Evolutionary conservation across 92 coral and sea anemone genomes (phyloP), one percentile per base, ranked within the genome.

Genomic region (Bergia puertoricense): DNA sequence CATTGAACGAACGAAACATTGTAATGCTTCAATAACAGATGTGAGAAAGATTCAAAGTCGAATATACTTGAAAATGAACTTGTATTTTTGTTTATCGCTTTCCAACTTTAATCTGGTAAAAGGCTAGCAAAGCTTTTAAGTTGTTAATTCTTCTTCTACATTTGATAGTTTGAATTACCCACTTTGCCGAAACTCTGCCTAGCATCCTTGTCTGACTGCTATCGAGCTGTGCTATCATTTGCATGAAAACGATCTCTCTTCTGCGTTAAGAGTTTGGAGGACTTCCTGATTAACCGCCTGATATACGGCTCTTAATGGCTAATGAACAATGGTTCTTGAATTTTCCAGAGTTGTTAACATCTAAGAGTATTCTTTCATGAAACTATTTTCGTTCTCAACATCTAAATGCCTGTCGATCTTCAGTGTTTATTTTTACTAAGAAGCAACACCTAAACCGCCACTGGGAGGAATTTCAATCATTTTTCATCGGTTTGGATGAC

Each of bases 211-310:
- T 4, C 77, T 71, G 67, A 73, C 45, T 84, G 77, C 46, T 16
- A 23, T 65, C 46, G 42, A 54, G 77, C 16, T 46, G 11, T 43
- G 62, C 66, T 84, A 84, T 84, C 87, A 84, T 54, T 44, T 23
- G 37, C 68, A 37, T 71, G 87, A 84, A 84, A 84, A 48, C 46
- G 77, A 84, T 84, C 87, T 71, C 65, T 84, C 75, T 41, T 54
- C 71, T 84, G 68, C 87, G 77, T 79, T 38, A 71, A 66, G 50
- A 6, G 65, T 46, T 69, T 84, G 23, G 87, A 74, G 79, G 59
- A 84, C 87, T 84, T 84, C 87, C 87, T 84, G 79, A 69, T 84
- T 84, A 84, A 74, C 79, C 22, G 46, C 36, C 75, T 20, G 87
- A 72, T 69, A 37, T 30, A 13, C 57, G 71, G 42, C 75, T 39